Conservation (phyloP, 2,113 vertebrate species). For the Ahaetulla prasina region DNA sequence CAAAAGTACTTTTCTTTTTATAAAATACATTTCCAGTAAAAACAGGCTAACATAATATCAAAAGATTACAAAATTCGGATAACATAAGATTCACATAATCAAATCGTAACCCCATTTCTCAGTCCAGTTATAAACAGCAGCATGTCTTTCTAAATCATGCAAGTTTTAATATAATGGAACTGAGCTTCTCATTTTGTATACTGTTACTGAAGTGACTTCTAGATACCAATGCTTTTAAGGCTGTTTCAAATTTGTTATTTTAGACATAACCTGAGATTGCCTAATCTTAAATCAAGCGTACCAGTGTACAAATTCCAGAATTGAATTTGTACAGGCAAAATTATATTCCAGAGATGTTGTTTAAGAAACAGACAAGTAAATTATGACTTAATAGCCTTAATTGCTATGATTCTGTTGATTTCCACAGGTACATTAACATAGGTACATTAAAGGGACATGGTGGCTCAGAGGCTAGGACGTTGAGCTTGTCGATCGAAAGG, state of each 20-base stretch:
- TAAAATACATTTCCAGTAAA: not conserved
- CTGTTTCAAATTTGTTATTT: not conserved
- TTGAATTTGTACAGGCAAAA: not conserved
- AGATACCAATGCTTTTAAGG: not conserved
- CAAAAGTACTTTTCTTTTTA: not conserved
- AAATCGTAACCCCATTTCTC: not conserved
- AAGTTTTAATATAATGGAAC: not conserved
- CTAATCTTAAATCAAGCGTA: not conserved
- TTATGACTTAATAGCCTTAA: not conserved
- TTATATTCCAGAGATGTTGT: not conserved
- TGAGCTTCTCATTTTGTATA: not conserved
- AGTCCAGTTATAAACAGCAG: not conserved
- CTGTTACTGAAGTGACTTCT: not conserved
- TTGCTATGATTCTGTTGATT: not conserved
- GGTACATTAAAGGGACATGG: too few species aligned
- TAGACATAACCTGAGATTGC: not conserved
- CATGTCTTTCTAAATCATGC: not conserved
- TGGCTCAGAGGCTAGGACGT: too few species aligned
- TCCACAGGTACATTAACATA: not conserved
- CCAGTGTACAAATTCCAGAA: not conserved
- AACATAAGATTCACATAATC: not conserved
- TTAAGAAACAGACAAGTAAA: not conserved
- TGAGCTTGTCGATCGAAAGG: too few species aligned
- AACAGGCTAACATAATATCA: not conserved
- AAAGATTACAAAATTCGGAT: not conserved